A percentile compares a stretch with the other conserved stretches of the same genome.
Conservation (phyloP, 2,113 vertebrate genomes). For the Theropithecus gelada region DNA sequence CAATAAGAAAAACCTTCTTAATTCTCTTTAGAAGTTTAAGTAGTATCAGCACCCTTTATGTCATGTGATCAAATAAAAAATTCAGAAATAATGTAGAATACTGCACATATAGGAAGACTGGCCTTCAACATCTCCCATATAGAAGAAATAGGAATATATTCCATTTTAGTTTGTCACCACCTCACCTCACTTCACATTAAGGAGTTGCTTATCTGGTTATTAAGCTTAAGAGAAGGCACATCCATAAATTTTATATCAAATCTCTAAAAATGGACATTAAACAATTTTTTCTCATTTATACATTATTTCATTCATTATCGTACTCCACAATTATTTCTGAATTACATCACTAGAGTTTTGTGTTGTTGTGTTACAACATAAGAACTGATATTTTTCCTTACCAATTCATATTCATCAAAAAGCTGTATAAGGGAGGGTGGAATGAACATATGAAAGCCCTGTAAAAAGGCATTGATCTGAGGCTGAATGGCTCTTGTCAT, state of each 20-base stretch:
- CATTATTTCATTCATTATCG: background rate
- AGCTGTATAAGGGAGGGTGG: slow-evolving; percentile 96
- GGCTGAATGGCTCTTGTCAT: slow-evolving; percentile 99
- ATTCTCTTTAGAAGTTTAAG: background rate
- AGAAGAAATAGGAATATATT: background rate
- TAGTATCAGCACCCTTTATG: background rate
- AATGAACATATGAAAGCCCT: slow-evolving; percentile 99
- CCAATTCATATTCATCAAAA: slow-evolving; percentile 99
- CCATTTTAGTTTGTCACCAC: background rate
- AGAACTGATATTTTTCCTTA: slow-evolving; percentile 81
- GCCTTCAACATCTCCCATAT: background rate
- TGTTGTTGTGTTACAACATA: background rate
- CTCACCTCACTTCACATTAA: background rate
- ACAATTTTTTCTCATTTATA: background rate
- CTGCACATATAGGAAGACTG: background rate
- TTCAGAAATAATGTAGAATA: background rate
- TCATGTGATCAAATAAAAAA: background rate
- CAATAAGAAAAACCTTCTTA: slow-evolving; percentile 6
- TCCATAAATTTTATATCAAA: background rate
- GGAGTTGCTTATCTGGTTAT: background rate
- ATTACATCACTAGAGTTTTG: background rate
- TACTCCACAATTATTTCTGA: slow-evolving; percentile 25
- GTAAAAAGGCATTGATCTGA: slow-evolving; percentile 98
- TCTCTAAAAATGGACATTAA: background rate
- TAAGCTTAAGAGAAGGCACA: slow-evolving; percentile 27